A percentile compares a stretch with the other conserved stretches of the same genome.
phyloP scores from a whole-genome alignment of 2,797 vertebrate species.

The Acropternis orthonyx region DNA sequence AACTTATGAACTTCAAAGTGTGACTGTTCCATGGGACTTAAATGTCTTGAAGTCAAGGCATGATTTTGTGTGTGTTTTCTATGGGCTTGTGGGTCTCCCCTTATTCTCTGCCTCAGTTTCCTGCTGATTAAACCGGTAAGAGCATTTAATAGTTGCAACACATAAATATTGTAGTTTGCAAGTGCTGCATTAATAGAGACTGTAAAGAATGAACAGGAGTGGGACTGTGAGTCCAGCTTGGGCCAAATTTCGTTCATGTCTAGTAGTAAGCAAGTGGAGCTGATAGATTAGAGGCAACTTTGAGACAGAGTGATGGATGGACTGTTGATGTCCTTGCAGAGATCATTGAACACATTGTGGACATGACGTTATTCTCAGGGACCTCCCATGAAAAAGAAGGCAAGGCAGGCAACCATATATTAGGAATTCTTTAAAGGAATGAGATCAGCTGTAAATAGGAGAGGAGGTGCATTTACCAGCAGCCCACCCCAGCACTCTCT shows the following conservation, averaged over 20 bases:
- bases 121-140: not conserved
- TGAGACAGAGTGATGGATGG: not conserved
- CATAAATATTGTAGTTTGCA: not conserved
- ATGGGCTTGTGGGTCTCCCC: not conserved
- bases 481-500: not conserved
- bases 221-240: not conserved
- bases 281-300: not conserved
- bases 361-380: rapidly evolving
- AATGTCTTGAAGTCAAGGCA: not conserved
- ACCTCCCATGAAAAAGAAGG: not conserved
- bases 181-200: rapidly evolving
- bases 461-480: not conserved
- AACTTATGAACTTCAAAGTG: not conserved
- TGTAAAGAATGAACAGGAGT: not conserved
- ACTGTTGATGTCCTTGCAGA: not conserved
- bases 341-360: rapidly evolving
- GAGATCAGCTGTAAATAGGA: not conserved
- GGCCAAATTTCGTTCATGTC: not conserved
- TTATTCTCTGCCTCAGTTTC: not conserved
- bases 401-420: not conserved
- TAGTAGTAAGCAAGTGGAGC: not conserved
- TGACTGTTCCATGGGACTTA: not conserved
- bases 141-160: not conserved
- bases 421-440: not conserved
- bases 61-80: not conserved